These are phyloP conservation scores for Acrossocheilus fasciatus DNA, from an alignment of 2,797 vertebrate species.

Conservation along the genomic window DNA sequence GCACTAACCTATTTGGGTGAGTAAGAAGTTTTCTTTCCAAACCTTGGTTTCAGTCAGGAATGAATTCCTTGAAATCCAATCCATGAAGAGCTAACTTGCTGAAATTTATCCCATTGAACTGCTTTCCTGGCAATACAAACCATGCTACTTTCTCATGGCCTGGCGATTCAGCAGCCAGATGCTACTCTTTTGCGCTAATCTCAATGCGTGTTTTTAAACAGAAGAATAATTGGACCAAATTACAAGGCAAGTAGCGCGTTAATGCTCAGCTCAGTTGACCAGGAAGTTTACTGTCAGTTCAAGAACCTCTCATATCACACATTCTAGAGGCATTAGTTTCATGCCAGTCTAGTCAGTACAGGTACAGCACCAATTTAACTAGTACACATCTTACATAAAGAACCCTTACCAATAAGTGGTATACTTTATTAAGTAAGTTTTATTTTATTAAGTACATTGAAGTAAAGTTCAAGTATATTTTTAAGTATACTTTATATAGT, in stretches of 20 bases:
- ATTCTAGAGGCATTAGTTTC: constrained; percentile 46
- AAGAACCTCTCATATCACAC: constrained; percentile 47
- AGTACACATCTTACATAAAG: not conserved
- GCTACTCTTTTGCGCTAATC: constrained; percentile 31
- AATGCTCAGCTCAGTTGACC: constrained; percentile 48
- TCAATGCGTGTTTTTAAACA: constrained; percentile 49
- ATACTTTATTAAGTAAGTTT: too few species aligned
- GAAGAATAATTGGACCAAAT: constrained; percentile 46
- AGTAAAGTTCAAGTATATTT: too few species aligned
- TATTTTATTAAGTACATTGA: too few species aligned
- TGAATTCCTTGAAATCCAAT: constrained; percentile 35
- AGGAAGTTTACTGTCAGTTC: constrained; percentile 48
- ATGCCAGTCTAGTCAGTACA: constrained; percentile 42
- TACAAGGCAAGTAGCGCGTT: constrained; percentile 53
- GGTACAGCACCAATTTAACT: not conserved
- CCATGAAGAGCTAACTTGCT: constrained; percentile 18
- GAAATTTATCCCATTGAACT: constrained; percentile 35
- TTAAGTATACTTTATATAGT: too few species aligned
- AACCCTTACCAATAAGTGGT: too few species aligned
- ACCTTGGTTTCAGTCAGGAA: constrained; percentile 2
- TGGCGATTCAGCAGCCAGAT: constrained; percentile 46
- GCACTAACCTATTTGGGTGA: not conserved
- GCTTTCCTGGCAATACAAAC: constrained; percentile 24
- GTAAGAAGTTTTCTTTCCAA: not conserved
- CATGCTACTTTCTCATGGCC: constrained; percentile 49